These are phyloP conservation scores for Arnoldichthys spilopterus DNA, from an alignment of 2,797 vertebrate genomes.

Conservation along the genomic window DNA sequence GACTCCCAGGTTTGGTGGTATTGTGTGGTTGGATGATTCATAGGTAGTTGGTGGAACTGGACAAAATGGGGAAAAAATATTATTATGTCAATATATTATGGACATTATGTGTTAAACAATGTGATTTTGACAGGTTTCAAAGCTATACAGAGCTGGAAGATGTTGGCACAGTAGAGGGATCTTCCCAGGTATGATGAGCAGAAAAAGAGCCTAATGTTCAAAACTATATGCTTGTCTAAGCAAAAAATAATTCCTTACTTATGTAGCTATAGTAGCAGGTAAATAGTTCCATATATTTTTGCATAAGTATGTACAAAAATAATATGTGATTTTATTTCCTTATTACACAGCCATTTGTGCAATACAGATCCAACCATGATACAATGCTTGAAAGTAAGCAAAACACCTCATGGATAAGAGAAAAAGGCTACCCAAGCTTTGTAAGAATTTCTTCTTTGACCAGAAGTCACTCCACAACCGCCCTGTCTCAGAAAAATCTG, in stretches of 20 bases:
- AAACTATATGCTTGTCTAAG: neutral
- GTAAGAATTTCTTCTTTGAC: constrained; percentile 51
- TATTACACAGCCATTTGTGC: constrained; percentile 54
- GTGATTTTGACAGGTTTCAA: constrained; percentile 72
- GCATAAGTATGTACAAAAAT: neutral
- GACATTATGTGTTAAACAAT: neutral
- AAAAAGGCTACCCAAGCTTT: neutral
- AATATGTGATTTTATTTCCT: neutral
- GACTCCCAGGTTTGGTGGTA: too few species aligned
- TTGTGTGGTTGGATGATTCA: too few species aligned
- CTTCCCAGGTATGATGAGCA: constrained; percentile 62
- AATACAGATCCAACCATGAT: constrained; percentile 30
- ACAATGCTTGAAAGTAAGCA: constrained; percentile 44
- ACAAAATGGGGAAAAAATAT: too few species aligned
- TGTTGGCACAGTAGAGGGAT: constrained; percentile 51
- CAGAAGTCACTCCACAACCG: constrained; percentile 77
- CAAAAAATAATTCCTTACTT: neutral
- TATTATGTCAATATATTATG: too few species aligned
- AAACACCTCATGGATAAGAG: constrained; percentile 48
- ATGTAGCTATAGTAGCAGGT: neutral
- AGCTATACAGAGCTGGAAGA: constrained; percentile 66
- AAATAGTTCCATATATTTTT: neutral
- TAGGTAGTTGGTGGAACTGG: too few species aligned
- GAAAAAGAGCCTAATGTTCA: neutral
- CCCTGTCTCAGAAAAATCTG: constrained; percentile 63